Evolutionary conservation across 2,888 invertebrate genomes (phyloP).

Genomic region (Apodemia mormo): DNA sequence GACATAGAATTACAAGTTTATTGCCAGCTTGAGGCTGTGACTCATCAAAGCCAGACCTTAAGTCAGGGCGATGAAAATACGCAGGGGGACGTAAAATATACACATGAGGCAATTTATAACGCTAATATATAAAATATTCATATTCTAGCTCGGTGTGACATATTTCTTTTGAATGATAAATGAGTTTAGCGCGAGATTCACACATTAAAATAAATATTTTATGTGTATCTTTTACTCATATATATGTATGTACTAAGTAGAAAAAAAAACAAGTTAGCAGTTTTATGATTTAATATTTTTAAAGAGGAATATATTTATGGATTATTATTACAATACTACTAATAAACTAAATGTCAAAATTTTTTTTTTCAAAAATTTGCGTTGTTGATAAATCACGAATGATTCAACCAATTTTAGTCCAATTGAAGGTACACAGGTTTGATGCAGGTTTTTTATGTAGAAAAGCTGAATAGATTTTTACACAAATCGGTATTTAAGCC

Average conservation of each 20-base stretch:
- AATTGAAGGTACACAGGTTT: too few relatives aligned
- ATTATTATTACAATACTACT: too few relatives aligned
- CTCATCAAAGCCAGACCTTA: background rate
- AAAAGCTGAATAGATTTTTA: too few relatives aligned
- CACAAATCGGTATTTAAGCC: too few relatives aligned
- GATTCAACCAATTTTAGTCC: too few relatives aligned
- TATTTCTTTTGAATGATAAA: slow-evolving; percentile 6
- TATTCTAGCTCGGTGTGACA: background rate
- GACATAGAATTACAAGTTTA: background rate
- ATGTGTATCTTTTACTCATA: background rate
- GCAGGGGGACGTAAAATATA: background rate
- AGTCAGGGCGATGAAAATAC: background rate
- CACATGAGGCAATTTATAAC: slow-evolving; percentile 6
- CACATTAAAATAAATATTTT: background rate
- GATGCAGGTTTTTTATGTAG: too few relatives aligned
- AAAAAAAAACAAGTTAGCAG: background rate
- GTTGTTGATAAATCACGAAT: too few relatives aligned
- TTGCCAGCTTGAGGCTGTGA: background rate
- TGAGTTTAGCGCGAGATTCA: background rate
- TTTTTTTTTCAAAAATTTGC: too few relatives aligned
- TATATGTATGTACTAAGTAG: background rate
- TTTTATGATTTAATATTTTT: too few relatives aligned
- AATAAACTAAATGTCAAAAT: too few relatives aligned
- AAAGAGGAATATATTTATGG: too few relatives aligned
- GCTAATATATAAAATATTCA: background rate